Evolutionary conservation across 2,888 invertebrate genomes (phyloP), one percentile per base, ranked within the genome.

Genomic region (Tribolium freemani): DNA sequence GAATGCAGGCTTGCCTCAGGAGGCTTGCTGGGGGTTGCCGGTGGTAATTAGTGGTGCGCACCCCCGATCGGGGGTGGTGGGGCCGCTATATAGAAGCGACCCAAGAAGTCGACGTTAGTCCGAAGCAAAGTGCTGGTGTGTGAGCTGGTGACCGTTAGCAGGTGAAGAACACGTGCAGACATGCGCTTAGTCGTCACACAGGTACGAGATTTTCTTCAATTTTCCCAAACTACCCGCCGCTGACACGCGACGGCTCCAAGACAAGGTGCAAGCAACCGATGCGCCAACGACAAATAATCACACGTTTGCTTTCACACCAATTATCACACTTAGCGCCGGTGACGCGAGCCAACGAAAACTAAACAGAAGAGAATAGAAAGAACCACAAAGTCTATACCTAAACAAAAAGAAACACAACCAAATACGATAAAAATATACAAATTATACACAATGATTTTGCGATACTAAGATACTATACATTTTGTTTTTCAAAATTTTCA

Each of bases 141-240:
- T 76, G 77, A 78, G 74, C 75, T 77, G 71, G 77, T 78, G 80
- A 76, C 75, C 75, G 75, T 78, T 75, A 68, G 69, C 81, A 79
- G 80, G 81, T 79, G 79, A 78, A 78, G 76, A 74, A 67, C 71
- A 68, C 75, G 80, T 79, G 80, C 78, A 78, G 78, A 78, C 79
- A 83, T 83, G 83, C 83, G 82, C 48, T 16, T 11, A 80, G 77
- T 78, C 75, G 78, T 81, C 72, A 76, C 78, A 74, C 83, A 83
- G 83, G 83, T 83, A 82, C 67, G 80, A 78, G 38, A 38, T 38
- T 38, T 38, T 38, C 38, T 38, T 38, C 38, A n/a, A n/a, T 8
- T 38, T 38, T 38, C n/a, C 9, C 3, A n/a, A n/a, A n/a, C 38
- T 8, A 38, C 9, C 38, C 38, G 38, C 38, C 38, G n/a, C 38